Percentiles rank a stretch among this genome's conserved stretches.
phyloP scores from a whole-genome alignment of 2,113 vertebrate genomes.

The Vanacampus margaritifer region DNA sequence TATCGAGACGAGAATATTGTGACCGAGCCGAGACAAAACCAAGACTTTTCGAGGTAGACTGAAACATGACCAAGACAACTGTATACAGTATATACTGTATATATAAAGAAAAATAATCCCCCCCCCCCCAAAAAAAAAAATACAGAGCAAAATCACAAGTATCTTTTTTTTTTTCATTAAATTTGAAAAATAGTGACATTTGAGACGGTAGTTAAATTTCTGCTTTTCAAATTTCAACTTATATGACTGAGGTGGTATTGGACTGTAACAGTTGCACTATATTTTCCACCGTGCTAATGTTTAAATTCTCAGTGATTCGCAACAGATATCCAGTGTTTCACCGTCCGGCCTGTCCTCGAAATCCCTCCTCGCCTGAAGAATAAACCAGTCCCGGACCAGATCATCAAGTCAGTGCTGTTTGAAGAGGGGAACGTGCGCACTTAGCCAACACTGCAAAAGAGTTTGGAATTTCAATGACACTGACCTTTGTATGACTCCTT shows the following conservation, averaged over 20 bases:
- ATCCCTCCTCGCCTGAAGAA: constrained; percentile 90
- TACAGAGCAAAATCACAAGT: too few relatives aligned
- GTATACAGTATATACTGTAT: too few relatives aligned
- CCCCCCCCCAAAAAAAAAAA: too few relatives aligned
- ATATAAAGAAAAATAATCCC: too few relatives aligned
- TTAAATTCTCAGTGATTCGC: constrained; percentile 66
- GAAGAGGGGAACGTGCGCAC: constrained; percentile 4
- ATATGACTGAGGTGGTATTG: neutral
- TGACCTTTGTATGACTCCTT: neutral
- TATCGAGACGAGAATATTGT: too few relatives aligned
- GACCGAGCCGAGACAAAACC: too few relatives aligned
- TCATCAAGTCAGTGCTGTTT: constrained; percentile 86
- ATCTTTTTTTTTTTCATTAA: too few relatives aligned
- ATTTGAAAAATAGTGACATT: too few relatives aligned
- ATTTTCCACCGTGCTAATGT: neutral
- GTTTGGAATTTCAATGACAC: constrained; percentile 1
- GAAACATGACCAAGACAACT: too few relatives aligned
- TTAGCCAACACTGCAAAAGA: neutral
- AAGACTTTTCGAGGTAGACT: too few relatives aligned
- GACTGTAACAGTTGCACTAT: too few relatives aligned
- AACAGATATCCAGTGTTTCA: constrained; percentile 96
- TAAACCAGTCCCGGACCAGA: constrained; percentile 96
- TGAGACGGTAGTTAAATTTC: neutral
- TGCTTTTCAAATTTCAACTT: neutral
- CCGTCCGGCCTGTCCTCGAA: constrained; percentile 92